phyloP scores from a whole-genome alignment of 2,888 invertebrate genomes.

The Pandemis heparana region DNA sequence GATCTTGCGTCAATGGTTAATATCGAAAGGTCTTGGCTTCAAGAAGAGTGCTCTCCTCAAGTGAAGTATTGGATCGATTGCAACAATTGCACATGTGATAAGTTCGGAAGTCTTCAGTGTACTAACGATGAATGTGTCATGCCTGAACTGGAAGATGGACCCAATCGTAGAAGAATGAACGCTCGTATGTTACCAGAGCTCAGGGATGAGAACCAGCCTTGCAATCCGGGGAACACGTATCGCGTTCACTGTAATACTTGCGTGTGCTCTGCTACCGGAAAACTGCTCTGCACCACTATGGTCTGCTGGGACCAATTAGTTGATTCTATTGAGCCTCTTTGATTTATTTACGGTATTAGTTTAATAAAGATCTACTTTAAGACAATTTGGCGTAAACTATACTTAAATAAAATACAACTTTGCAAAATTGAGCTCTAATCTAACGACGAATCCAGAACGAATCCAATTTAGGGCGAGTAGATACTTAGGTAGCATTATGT shows the following conservation, averaged over 20 bases:
- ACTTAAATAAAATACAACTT: too few relatives aligned
- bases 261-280: constrained; percentile 51
- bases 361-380: neutral
- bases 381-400: neutral
- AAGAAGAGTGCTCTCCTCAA: constrained; percentile 35
- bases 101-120: constrained; percentile 49
- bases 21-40: constrained; percentile 44
- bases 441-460: too few relatives aligned
- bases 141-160: neutral
- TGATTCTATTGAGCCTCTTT: constrained; percentile 45
- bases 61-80: constrained; percentile 56
- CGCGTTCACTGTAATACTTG: constrained; percentile 63
- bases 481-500: too few relatives aligned
- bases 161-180: constrained; percentile 7
- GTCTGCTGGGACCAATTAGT: constrained; percentile 56
- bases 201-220: constrained; percentile 46
- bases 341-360: neutral
- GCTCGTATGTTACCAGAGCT: constrained; percentile 50
- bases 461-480: too few relatives aligned
- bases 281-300: constrained; percentile 61
- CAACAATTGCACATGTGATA: constrained; percentile 57
- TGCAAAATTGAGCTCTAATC: too few relatives aligned
- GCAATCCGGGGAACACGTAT: constrained; percentile 59
- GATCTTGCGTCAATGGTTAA: constrained; percentile 50
- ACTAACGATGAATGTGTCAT: constrained; percentile 48